Base-by-base conservation (phyloP, 2,797 vertebrate species). In the Cryptoblepharus egeriae region DNA sequence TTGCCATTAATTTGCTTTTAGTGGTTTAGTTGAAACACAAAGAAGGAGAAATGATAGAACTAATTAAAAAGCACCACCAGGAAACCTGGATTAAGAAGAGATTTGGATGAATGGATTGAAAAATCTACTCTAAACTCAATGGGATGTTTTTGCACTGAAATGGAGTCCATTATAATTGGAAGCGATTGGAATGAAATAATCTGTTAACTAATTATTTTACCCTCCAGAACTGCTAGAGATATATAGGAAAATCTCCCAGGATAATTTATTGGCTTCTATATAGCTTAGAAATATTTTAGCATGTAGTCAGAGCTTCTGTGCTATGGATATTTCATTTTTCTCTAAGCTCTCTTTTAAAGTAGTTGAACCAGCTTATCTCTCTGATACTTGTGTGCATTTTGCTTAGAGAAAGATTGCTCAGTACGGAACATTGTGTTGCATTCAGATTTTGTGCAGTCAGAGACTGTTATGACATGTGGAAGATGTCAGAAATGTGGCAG, bases 131-230 rank as follows among this genome's bases (percentile, higher is more conserved):
- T 85, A 72, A 52, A 22, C 81, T 79, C 80, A 83, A 87, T 86
- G 80, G 75, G 78, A 83, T 77, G 52, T 83, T 87, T 69, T 91
- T 68, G 75, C 87, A 83, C 73, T 86, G 74, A 90, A 90, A 78
- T 84, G 61, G 13, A 73, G 63, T 75, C 81, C 37, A 74, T 18
- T 6, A 82, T 89, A 88, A 85, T 76, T 87, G 83, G 74, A 70
- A 92, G 86, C 89, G 83, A 89, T 90, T 73, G 42, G 90, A 90
- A 90, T 91, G 89, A 90, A 81, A 80, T 88, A 91, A 89, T 92
- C 85, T 91, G 88, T 89, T 87, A 90, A 91, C 85, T 90, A 92
- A 93, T 90, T 92, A 85, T 89, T 89, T 92, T 89, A 90, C 86
- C 85, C 84, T 90, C 64, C 57, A 89, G 84, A 82, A 87, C 72